Conservation (phyloP, 2,888 invertebrate species). For the Drosophila hamatofila region DNA sequence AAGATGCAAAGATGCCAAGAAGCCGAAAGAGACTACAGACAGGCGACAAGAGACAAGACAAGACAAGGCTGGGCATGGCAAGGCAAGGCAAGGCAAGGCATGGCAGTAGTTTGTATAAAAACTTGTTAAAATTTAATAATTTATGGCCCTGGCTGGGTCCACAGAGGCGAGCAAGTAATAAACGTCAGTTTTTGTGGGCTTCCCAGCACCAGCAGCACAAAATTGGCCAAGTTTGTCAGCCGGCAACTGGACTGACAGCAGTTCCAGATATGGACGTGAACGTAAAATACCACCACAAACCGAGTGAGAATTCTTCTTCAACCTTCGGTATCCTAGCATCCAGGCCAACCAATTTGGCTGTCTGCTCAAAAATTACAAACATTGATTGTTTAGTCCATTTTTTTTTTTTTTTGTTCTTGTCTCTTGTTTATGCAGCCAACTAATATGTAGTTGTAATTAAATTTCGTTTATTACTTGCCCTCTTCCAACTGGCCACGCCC, state of each 20-base stretch:
- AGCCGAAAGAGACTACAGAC: slow-evolving; percentile 20
- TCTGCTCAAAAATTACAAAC: slow-evolving; percentile 62
- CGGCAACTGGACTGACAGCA: slow-evolving; percentile 51
- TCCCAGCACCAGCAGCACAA: slow-evolving; percentile 38
- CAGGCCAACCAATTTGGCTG: slow-evolving; percentile 58
- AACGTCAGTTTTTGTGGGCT: slow-evolving; percentile 71
- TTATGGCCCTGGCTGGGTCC: slow-evolving; percentile 68
- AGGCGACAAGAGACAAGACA: slow-evolving; percentile 16
- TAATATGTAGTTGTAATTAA: slow-evolving; percentile 78
- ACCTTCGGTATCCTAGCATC: background rate
- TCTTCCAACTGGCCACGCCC: slow-evolving; percentile 7
- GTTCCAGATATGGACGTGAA: slow-evolving; percentile 39
- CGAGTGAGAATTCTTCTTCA: slow-evolving; percentile 8
- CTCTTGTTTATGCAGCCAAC: slow-evolving; percentile 66
- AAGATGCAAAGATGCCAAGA: slow-evolving; percentile 38
- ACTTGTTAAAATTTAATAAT: slow-evolving; percentile 82
- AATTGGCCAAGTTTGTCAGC: slow-evolving; percentile 75
- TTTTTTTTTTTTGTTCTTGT: background rate
- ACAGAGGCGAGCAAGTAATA: slow-evolving; percentile 62
- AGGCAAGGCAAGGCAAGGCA: background rate
- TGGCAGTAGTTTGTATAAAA: slow-evolving; percentile 67
- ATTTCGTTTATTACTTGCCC: slow-evolving; percentile 56
- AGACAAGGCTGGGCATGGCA: slow-evolving; percentile 14
- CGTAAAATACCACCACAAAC: slow-evolving; percentile 20
- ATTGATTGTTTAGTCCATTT: background rate